Conservation (phyloP, 1,140 invertebrate genomes). For the Drosophila nebulosa region DNA sequence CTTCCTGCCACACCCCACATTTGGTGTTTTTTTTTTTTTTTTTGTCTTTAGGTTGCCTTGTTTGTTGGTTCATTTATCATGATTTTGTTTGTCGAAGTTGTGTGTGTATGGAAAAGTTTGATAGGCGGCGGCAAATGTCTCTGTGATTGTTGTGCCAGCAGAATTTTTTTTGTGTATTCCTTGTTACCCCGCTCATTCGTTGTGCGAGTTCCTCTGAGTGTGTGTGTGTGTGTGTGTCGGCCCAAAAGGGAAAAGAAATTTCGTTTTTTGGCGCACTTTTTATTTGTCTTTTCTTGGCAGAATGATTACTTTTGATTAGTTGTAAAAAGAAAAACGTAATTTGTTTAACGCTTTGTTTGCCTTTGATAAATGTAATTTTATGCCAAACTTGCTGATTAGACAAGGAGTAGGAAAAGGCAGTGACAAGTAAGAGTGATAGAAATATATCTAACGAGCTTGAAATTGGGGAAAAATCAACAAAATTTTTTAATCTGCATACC, state of each 20-base stretch:
- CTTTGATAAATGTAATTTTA: conserved; percentile 73
- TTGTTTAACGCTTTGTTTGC: conserved; percentile 61
- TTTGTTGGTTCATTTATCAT: conserved; percentile 76
- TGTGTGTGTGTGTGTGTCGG: conserved; percentile 40
- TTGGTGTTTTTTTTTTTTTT: background rate
- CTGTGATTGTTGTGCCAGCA: conserved; percentile 59
- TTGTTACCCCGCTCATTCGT: conserved; percentile 40
- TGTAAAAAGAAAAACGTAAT: conserved; percentile 77
- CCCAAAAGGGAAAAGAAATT: conserved; percentile 21
- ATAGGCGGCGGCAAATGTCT: conserved; percentile 74
- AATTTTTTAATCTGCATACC: background rate
- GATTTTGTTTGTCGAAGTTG: conserved; percentile 76
- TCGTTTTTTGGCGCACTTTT: conserved; percentile 73
- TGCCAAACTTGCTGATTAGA: conserved; percentile 65
- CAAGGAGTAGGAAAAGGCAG: conserved; percentile 29
- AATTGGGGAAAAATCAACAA: no score
- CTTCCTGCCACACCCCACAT: background rate
- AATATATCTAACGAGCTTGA: background rate
- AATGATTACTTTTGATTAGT: conserved; percentile 80
- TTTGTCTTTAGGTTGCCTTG: conserved; percentile 56
- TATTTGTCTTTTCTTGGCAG: conserved; percentile 34
- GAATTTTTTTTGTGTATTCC: conserved; percentile 2
- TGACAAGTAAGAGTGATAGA: background rate
- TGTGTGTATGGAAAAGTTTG: conserved; percentile 46
- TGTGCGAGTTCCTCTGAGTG: no score